Evolutionary conservation across 35 echinoderm and acorn worm genomes (phyloP), one percentile per base, ranked within the genome.

Genomic region (Antedon bifida): DNA sequence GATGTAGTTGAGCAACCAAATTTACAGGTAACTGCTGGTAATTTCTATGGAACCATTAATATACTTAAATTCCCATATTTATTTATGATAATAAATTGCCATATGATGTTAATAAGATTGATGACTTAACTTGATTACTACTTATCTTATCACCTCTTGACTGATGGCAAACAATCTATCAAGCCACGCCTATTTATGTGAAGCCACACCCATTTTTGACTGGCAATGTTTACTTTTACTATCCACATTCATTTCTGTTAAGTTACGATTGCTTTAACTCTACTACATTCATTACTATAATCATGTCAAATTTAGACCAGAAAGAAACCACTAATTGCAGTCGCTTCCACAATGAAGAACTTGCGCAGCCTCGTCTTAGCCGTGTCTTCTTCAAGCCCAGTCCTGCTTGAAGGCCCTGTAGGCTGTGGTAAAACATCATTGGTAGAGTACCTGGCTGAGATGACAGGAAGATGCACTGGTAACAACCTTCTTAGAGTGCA

Each of bases 361-460:
- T 77, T 96, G 7, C 87, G 88, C 19, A 87, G 84, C 77, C 84
- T 96, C 36, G 93, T 87, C 0, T 78, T 96, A 4, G 93, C 93
- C 0, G 84, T 96, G 8, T 84, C 89, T 4, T 86, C 89, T 10
- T 81, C 84, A 29, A 85, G 39, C 5, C 86, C 90, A 0, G 87
- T 92, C 30, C 78, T 96, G 31, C 93, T 96, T 0, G 93, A 96
- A 82, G 93, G 93, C 7, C 86, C 93, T 3, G 93, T 96, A 3
- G 93, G 93, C 0, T 86, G 89, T 78, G 93, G 93, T 0, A 96
- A 96, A 78, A 96, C 89, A 1, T 78, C 90, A 34, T 76, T 91
- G 17, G 90, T 96, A 14, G 93, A 96, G 64, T 85, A 96, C 83
- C 46, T 96, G 1, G 93, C 89, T 13, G 45, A 85, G 1, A 33